Conservation (phyloP, 2,888 invertebrate genomes). For the Ochropleura leucogaster region DNA sequence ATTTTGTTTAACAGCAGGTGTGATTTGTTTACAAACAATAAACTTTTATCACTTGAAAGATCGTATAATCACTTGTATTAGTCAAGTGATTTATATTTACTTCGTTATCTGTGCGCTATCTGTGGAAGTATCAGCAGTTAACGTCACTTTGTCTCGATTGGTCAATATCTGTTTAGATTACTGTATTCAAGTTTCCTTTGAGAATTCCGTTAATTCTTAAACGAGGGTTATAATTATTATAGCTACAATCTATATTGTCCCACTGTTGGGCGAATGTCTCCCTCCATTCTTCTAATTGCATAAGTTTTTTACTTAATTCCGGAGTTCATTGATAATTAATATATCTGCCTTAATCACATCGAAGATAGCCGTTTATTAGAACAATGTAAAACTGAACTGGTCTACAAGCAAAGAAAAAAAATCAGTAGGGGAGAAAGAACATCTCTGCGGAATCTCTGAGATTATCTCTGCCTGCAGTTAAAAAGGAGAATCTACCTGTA, state of each 20-base stretch:
- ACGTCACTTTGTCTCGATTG: slow-evolving; percentile 19
- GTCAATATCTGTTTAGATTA: slow-evolving; percentile 12
- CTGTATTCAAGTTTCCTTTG: background rate
- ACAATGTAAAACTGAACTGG: background rate
- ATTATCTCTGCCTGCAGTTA: background rate
- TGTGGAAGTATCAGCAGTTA: slow-evolving; percentile 2
- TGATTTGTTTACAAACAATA: slow-evolving; percentile 40
- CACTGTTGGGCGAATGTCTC: too few species aligned
- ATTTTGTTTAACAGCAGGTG: background rate
- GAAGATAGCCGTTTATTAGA: background rate
- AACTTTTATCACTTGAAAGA: slow-evolving; percentile 26
- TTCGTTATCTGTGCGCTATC: slow-evolving; percentile 23
- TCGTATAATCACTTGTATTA: slow-evolving; percentile 18
- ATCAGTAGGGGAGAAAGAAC: background rate
- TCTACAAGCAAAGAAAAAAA: background rate
- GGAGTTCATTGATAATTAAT: too few species aligned
- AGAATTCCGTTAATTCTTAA: background rate
- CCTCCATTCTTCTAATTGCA: too few species aligned
- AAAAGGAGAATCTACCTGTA: background rate
- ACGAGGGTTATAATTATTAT: too few species aligned
- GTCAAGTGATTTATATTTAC: slow-evolving; percentile 37
- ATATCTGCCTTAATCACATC: background rate
- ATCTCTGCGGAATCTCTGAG: background rate
- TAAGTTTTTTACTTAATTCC: background rate
- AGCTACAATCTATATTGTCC: too few species aligned